A percentile compares a stretch with the other conserved stretches of the same genome.
Conservation (phyloP, 2,113 vertebrate species). For the Numida meleagris region DNA sequence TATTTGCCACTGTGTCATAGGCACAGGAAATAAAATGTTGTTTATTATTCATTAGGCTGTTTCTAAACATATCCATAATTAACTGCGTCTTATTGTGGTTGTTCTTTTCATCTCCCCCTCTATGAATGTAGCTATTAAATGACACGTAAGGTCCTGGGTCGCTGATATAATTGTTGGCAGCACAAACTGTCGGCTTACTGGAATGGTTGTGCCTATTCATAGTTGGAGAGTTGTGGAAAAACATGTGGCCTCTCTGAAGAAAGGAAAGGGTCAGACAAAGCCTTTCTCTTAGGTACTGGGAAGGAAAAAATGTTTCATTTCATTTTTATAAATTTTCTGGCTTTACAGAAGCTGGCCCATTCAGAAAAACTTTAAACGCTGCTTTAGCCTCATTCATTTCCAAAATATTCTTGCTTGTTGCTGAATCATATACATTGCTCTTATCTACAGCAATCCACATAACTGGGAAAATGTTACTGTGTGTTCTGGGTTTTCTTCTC, state of each 20-base stretch:
- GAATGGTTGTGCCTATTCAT: conserved; percentile 57
- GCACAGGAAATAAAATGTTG: conserved; percentile 72
- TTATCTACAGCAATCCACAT: not conserved
- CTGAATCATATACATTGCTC: accelerated
- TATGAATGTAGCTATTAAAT: conserved; percentile 70
- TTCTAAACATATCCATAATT: conserved; percentile 75
- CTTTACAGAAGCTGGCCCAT: not conserved
- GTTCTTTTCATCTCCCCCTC: conserved; percentile 66
- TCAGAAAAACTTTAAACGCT: not conserved
- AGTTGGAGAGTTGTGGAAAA: conserved; percentile 43
- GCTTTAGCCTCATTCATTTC: not conserved
- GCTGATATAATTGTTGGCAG: conserved; percentile 63
- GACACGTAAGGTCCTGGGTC: conserved; percentile 46
- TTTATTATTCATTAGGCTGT: conserved; percentile 76
- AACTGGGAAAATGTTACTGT: not conserved
- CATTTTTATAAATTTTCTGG: not conserved
- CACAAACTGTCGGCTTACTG: not conserved
- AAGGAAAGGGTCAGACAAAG: conserved; percentile 26
- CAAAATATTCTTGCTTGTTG: not conserved
- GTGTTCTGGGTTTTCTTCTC: not conserved
- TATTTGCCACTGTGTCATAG: conserved; percentile 73
- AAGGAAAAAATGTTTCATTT: not conserved
- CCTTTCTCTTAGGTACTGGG: not conserved
- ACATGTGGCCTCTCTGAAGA: not conserved
- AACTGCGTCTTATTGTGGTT: conserved; percentile 54